These are phyloP conservation scores for Clarias platycephalus DNA, from an alignment of 2,797 vertebrate species.

Conservation along the genomic window DNA sequence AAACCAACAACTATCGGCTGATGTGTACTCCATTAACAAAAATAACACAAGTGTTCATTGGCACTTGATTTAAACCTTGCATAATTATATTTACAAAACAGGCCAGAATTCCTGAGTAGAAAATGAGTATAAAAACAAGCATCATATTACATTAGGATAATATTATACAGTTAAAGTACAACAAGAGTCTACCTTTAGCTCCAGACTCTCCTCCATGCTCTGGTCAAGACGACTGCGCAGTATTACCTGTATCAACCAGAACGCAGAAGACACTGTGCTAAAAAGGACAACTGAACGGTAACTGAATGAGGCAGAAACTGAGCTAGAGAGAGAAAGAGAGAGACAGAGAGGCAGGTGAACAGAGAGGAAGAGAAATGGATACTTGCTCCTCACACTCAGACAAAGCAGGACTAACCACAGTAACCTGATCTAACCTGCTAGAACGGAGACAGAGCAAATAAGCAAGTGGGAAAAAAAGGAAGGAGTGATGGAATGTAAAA, in stretches of 20 bases:
- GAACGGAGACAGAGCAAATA: constrained; percentile 7
- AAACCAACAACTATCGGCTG: neutral
- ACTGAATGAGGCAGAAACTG: constrained; percentile 9
- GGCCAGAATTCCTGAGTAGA: neutral
- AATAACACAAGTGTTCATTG: neutral
- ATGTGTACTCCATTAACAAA: neutral
- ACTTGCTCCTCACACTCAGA: constrained; percentile 43
- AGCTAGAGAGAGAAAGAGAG: constrained; percentile 11
- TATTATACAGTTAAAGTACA: neutral
- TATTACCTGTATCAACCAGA: constrained; percentile 61
- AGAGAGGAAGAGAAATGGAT: constrained; percentile 42
- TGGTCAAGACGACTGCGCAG: constrained; percentile 91
- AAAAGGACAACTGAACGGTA: neutral
- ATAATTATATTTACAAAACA: neutral
- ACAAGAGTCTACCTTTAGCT: constrained; percentile 82
- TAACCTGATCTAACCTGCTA: constrained; percentile 46
- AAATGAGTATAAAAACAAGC: neutral
- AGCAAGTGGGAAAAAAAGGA: constrained; percentile 15
- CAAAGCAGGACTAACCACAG: constrained; percentile 49
- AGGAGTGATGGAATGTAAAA: neutral
- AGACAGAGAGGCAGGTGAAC: constrained; percentile 12
- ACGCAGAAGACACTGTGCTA: constrained; percentile 12
- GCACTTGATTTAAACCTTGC: neutral
- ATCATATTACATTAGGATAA: neutral
- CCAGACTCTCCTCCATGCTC: constrained; percentile 90